A percentile compares a stretch with the other conserved stretches of the same genome.
Evolutionary conservation across 2,888 invertebrate species (phyloP).

Genomic region (Papilio gigon): DNA sequence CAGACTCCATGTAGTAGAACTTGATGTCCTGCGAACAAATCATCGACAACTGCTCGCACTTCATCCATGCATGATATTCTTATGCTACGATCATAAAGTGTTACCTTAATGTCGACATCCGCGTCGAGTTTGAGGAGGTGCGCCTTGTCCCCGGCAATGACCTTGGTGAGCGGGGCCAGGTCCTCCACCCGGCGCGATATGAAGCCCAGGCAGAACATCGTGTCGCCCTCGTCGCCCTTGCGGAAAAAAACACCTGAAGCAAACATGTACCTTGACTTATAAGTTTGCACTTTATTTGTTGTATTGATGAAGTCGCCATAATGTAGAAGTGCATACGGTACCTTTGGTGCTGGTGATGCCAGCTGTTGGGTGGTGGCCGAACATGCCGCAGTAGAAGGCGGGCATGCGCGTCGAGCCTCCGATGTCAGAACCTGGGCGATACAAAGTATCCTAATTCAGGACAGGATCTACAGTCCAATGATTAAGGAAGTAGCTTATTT

Average conservation of each 20-base stretch:
- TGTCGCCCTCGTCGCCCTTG: conserved; percentile 84
- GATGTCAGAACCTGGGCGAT: conserved; percentile 87
- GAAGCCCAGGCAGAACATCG: conserved; percentile 93
- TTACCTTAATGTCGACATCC: conserved; percentile 83
- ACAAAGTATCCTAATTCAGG: no score
- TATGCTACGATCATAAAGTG: background rate
- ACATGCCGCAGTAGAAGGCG: conserved; percentile 93
- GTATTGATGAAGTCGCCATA: background rate
- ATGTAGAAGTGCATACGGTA: conserved; percentile 36
- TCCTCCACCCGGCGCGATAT: conserved; percentile 92
- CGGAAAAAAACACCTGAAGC: conserved; percentile 86
- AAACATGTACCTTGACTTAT: conserved; percentile 26
- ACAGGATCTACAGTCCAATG: no score
- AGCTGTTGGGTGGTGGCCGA: conserved; percentile 91
- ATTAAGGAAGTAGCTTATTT: no score
- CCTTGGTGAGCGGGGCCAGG: conserved; percentile 88
- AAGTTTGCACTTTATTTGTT: background rate
- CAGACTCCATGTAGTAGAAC: conserved; percentile 88
- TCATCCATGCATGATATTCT: background rate
- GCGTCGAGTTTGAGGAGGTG: conserved; percentile 84
- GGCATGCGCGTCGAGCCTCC: conserved; percentile 98
- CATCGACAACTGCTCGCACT: background rate
- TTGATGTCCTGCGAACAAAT: conserved; percentile 79
- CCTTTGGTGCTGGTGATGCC: conserved; percentile 78
- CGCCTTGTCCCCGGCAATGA: conserved; percentile 83